Base-by-base conservation (phyloP, 2,888 invertebrate genomes). In the Autographa pulchrina region DNA sequence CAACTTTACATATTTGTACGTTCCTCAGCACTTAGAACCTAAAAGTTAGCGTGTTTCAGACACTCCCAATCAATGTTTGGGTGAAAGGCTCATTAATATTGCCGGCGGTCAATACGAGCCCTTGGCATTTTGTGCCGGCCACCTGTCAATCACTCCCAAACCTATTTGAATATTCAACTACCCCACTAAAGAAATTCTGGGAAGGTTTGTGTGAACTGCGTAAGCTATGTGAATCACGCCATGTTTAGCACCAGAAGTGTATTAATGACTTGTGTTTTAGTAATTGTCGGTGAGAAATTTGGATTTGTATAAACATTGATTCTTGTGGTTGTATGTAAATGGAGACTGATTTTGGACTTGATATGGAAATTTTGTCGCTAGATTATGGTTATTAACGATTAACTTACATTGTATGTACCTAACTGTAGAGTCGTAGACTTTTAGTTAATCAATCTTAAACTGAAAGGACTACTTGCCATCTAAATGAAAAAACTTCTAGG, bases 141-240 rank as follows among this genome's bases (percentile, higher is more conserved):
- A 65, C 16, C 85, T 78, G 83, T 80, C 82, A 83, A 78, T 83
- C 83, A 68, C 56, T 7, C 6, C 31, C 11, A 5, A 54, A 68
- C 25, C 74, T 66, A 72, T 85, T 80, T 78, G 85, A 83, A 85
- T 83, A 85, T 83, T 83, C 78, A 78, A 78, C 64, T 73, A 85
- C 60, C 60, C 60, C 1, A 8, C 14, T 43, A 38, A 73, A 68
- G 48, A 35, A 14, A 14, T 83, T 75, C 83, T 72, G 14, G 18
- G 71, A 84, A 82, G 38, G 70, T 72, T 52, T 66, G 54, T 67
- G 67, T 72, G 13, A n/a, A 59, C 38, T 20, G 14, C 54, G 0
- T 52, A 20, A 68, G 60, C 18, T 31, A 43, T 13, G 13, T 66
- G 69, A 48, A 74, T 43, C 82, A 82, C 82, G 82, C 79, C 11